These are phyloP conservation scores for Sterrhoptilus dennistouni DNA, from an alignment of 2,113 vertebrate genomes.

Conservation along the genomic window DNA sequence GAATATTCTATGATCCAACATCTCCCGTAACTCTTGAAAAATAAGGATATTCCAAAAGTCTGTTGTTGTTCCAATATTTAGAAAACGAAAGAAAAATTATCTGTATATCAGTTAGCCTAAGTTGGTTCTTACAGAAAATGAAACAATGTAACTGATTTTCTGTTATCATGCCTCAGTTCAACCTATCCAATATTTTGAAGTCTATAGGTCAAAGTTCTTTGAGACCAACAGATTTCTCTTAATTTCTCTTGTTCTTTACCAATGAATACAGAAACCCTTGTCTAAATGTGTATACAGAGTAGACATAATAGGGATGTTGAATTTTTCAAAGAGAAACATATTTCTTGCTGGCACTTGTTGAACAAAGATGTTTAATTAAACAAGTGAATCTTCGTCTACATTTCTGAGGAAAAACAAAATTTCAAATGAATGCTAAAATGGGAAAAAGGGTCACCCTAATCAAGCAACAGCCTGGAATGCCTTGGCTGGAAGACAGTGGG, in stretches of 20 bases:
- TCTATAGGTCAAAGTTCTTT: neutral
- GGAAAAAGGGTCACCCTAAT: neutral
- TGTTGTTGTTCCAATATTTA: neutral
- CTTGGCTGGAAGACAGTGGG: neutral
- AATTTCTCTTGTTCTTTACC: neutral
- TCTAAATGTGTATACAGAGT: neutral
- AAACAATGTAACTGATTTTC: neutral
- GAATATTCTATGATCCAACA: neutral
- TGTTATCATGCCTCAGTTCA: neutral
- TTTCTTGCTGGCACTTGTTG: neutral
- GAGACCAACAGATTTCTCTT: neutral
- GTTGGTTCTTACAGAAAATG: neutral
- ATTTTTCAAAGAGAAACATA: neutral
- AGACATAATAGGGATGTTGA: neutral
- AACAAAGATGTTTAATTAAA: neutral
- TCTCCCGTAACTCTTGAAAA: neutral
- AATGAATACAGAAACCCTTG: neutral
- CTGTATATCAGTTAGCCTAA: neutral
- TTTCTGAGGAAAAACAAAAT: neutral
- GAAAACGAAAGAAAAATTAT: neutral
- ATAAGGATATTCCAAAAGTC: neutral
- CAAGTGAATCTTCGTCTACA: neutral
- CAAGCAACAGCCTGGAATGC: neutral
- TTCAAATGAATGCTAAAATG: neutral
- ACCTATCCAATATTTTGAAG: neutral